A percentile compares a stretch with the other conserved stretches of the same genome.
Evolutionary conservation across 2,797 vertebrate species (phyloP).

Genomic region (Brachyalestes nurse): DNA sequence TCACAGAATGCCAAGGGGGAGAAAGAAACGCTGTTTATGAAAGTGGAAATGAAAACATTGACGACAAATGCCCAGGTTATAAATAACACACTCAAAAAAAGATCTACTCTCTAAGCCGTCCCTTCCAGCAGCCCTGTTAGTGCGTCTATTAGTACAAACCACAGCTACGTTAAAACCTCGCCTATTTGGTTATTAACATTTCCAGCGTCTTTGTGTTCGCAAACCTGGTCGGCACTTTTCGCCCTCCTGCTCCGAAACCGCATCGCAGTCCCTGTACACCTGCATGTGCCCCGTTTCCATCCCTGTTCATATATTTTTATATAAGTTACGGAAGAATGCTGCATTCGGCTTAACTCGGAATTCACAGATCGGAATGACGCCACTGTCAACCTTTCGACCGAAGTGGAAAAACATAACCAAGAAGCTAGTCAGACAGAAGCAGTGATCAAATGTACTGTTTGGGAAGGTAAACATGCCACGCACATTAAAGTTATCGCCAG

Average conservation of each 20-base stretch:
- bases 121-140: conserved; percentile 58
- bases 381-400: too few species aligned
- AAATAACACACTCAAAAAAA: conserved; percentile 69
- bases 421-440: too few species aligned
- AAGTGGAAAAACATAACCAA: too few species aligned
- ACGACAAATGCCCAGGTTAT: conserved; percentile 72
- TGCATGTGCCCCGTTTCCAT: not conserved
- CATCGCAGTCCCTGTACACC: conserved; percentile 14
- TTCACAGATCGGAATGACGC: too few species aligned
- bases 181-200: conserved; percentile 39
- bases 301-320: not conserved
- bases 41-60: conserved; percentile 56
- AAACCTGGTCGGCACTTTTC: conserved; percentile 22
- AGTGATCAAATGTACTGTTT: too few species aligned
- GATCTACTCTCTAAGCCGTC: conserved; percentile 44
- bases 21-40: conserved; percentile 26
- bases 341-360: too few species aligned
- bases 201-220: not conserved
- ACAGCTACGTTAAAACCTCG: conserved; percentile 41
- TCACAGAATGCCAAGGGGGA: conserved; percentile 13
- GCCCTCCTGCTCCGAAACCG: not conserved
- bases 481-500: too few species aligned
- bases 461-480: too few species aligned
- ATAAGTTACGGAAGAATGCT: too few species aligned
- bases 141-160: conserved; percentile 57